A percentile compares a stretch with the other conserved stretches of the same genome.
These are phyloP conservation scores for Ibycter americanus DNA, from an alignment of 2,797 vertebrate genomes.

Conservation along the genomic window DNA sequence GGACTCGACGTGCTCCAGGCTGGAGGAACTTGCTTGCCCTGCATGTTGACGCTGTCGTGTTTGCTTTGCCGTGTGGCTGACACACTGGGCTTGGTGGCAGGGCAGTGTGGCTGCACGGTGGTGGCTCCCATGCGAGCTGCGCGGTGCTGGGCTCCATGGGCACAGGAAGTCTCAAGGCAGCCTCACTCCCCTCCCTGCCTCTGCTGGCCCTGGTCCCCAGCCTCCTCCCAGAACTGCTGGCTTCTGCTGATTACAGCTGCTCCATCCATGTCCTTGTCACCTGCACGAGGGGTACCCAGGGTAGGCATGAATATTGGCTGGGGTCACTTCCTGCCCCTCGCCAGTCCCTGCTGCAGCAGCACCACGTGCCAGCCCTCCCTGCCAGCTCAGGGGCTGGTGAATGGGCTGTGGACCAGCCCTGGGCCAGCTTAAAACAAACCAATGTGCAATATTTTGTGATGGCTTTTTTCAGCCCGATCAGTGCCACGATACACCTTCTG, in stretches of 20 bases:
- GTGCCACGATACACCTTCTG: rapidly evolving
- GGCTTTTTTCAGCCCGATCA: not conserved
- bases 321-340: no score
- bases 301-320: not conserved
- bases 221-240: not conserved
- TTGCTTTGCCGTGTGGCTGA: not conserved
- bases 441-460: rapidly evolving
- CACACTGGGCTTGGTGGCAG: not conserved
- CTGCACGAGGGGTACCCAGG: not conserved
- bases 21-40: not conserved
- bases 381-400: not conserved
- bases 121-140: not conserved
- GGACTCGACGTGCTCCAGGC: not conserved
- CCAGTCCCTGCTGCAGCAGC: not conserved
- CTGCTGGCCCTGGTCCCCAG: not conserved
- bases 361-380: not conserved
- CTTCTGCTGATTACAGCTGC: not conserved
- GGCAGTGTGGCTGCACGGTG: rapidly evolving
- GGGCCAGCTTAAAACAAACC: not conserved
- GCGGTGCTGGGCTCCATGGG: not conserved
- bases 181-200: not conserved
- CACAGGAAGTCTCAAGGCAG: rapidly evolving
- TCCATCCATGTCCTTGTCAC: not conserved
- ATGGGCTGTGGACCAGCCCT: not conserved
- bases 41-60: rapidly evolving